Percentiles rank a stretch among this genome's conserved stretches.
Conservation (phyloP, 2,888 invertebrate genomes). For the Nesidiocoris tenuis region DNA sequence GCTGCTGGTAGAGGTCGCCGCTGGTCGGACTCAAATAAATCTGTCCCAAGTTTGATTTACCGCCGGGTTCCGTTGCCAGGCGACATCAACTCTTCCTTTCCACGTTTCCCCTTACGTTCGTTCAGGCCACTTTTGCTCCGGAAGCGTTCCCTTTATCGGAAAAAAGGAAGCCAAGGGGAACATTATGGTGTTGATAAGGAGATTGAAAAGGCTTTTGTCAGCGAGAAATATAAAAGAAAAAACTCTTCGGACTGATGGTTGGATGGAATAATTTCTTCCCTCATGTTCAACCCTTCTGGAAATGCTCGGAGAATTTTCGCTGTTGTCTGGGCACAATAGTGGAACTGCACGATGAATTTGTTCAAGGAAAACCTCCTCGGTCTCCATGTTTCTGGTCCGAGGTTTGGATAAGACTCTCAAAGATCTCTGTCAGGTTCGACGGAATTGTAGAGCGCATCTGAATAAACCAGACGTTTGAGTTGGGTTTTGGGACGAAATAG, state of each 20-base stretch:
- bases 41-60: neutral
- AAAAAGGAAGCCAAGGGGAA: neutral
- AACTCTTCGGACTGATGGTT: too few relatives aligned
- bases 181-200: neutral
- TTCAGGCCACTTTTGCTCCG: neutral
- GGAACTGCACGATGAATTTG: neutral
- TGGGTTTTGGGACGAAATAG: too few relatives aligned
- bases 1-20: neutral
- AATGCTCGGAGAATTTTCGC: too few relatives aligned
- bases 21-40: neutral
- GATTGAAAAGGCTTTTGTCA: neutral
- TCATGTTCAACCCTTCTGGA: too few relatives aligned
- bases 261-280: neutral
- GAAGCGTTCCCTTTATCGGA: neutral
- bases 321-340: neutral
- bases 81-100: neutral
- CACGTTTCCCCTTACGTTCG: neutral
- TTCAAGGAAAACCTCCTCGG: neutral
- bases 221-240: neutral
- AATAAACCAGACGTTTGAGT: too few relatives aligned
- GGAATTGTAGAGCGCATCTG: too few relatives aligned
- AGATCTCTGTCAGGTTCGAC: too few relatives aligned
- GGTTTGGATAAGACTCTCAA: too few relatives aligned
- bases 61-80: neutral
- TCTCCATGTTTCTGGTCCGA: too few relatives aligned